phyloP scores from a whole-genome alignment of 2,113 vertebrate species.

The Ondatra zibethicus region DNA sequence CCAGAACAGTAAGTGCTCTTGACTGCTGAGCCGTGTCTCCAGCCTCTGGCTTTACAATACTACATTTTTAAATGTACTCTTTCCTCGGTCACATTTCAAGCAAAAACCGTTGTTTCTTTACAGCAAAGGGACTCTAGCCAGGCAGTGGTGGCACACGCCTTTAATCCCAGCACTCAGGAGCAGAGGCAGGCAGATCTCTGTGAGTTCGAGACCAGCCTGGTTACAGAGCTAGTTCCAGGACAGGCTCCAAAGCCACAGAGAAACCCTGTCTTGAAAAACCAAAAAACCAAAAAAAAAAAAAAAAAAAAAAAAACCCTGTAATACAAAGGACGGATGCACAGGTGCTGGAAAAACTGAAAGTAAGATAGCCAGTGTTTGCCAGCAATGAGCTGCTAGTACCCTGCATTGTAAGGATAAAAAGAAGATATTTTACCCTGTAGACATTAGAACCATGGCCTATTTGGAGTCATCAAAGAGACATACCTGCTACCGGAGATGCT shows the following conservation, averaged over 20 bases:
- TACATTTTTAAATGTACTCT: neutral
- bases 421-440: neutral
- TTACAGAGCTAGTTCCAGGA: too few species aligned
- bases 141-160: too few species aligned
- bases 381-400: neutral
- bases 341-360: neutral
- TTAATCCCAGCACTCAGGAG: too few species aligned
- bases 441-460: neutral
- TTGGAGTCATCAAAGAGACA: neutral
- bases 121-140: neutral
- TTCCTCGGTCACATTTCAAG: constrained; percentile 22
- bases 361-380: neutral
- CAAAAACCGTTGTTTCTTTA: neutral
- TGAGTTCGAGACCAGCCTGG: too few species aligned
- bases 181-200: too few species aligned
- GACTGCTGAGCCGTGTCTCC: neutral
- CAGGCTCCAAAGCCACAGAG: too few species aligned
- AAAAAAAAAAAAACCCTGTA: too few species aligned
- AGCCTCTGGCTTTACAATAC: neutral
- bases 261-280: too few species aligned
- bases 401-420: neutral
- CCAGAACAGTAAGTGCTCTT: neutral
- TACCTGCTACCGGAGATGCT: neutral
- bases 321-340: neutral
- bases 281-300: too few species aligned